These are phyloP conservation scores for Leptestheria dahalacensis DNA, from an alignment of 1,140 invertebrate genomes.

Conservation along the genomic window DNA sequence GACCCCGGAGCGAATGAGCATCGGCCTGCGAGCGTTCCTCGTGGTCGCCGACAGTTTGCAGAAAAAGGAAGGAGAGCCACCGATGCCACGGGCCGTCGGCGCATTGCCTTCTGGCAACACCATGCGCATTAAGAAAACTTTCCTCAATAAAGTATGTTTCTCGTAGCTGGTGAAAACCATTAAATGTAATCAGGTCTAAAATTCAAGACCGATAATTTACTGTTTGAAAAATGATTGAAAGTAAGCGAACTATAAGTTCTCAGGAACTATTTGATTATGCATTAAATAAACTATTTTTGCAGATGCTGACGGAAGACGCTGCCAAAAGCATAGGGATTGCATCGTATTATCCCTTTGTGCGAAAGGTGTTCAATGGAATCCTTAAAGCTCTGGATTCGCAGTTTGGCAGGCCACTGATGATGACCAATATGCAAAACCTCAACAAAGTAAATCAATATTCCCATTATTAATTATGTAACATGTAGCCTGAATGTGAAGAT, in stretches of 20 bases:
- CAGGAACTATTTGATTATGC: too few species aligned
- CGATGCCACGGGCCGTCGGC: constrained; percentile 88
- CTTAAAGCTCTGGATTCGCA: constrained; percentile 86
- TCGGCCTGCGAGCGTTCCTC: constrained; percentile 88
- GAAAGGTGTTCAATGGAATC: constrained; percentile 91
- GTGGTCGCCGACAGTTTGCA: constrained; percentile 97
- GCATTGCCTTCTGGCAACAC: constrained; percentile 90
- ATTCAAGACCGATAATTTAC: neutral
- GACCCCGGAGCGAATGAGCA: constrained; percentile 96
- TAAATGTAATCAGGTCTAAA: neutral
- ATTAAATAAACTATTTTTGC: constrained; percentile 10
- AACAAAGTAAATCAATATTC: constrained; percentile 46
- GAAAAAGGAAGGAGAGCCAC: constrained; percentile 95
- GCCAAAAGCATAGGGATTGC: constrained; percentile 91
- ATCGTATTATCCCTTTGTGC: constrained; percentile 86
- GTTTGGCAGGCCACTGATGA: constrained; percentile 85
- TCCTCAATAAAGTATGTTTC: constrained; percentile 57
- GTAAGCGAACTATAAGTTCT: too few species aligned
- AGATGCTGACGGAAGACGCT: constrained; percentile 86
- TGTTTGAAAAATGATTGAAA: neutral
- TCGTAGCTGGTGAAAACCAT: too few species aligned
- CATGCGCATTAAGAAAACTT: constrained; percentile 87
- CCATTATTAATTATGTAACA: too few species aligned
- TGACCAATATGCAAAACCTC: constrained; percentile 88
- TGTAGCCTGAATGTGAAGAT: too few species aligned